phyloP scores from a whole-genome alignment of 2,113 vertebrate genomes.

The Clarias macrocephalus region DNA sequence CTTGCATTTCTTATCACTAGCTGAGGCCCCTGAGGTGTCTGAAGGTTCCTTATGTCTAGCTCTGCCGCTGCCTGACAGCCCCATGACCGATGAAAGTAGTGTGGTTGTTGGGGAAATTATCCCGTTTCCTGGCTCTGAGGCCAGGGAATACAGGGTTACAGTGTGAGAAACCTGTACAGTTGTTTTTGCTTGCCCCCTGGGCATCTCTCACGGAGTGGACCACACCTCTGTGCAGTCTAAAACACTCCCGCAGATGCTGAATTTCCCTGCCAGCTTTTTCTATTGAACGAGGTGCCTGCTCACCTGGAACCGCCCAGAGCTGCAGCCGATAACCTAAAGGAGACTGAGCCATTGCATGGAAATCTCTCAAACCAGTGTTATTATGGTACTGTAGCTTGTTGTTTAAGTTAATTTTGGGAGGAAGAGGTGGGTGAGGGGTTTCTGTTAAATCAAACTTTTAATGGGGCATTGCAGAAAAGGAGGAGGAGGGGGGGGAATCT shows the following conservation, averaged over 20 bases:
- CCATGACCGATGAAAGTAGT: slow-evolving; percentile 61
- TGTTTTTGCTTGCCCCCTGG: slow-evolving; percentile 64
- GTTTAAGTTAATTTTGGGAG: background rate
- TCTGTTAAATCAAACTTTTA: background rate
- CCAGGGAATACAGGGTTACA: slow-evolving; percentile 76
- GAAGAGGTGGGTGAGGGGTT: background rate
- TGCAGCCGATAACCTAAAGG: background rate
- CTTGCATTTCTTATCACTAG: slow-evolving; percentile 50
- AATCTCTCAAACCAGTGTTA: background rate
- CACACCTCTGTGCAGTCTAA: slow-evolving; percentile 41
- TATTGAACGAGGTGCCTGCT: background rate
- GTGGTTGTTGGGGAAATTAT: slow-evolving; percentile 70
- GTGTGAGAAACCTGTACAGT: slow-evolving; percentile 70
- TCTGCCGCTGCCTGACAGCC: slow-evolving; percentile 32
- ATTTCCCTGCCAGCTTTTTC: background rate
- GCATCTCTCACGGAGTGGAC: slow-evolving; percentile 53
- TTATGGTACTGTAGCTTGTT: background rate
- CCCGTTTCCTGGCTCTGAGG: slow-evolving; percentile 62
- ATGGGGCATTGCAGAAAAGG: background rate
- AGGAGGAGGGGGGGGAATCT: too few relatives aligned
- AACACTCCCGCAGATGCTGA: background rate
- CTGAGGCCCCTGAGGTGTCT: slow-evolving; percentile 40
- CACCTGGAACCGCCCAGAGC: background rate
- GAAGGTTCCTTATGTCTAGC: slow-evolving; percentile 58
- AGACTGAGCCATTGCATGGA: background rate